Conservation (phyloP, 2,797 vertebrate species). For the Chromobotia macracanthus region DNA sequence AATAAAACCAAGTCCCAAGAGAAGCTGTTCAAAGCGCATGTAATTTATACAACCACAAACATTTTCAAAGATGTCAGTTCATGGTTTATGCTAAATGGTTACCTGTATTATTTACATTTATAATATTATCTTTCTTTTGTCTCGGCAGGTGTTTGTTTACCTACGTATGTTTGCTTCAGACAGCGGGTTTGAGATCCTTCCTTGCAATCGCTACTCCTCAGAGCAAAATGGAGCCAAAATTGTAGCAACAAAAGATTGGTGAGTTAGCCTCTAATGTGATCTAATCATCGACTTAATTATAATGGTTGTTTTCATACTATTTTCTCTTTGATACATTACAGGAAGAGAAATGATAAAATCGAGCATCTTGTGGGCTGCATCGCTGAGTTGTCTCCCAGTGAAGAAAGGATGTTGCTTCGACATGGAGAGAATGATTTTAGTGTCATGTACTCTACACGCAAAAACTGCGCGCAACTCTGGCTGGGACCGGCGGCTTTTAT, state of each 20-base stretch:
- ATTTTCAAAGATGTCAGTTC: background rate
- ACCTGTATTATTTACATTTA: background rate
- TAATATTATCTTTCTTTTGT: background rate
- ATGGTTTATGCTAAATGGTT: background rate
- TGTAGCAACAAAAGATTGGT: conserved; percentile 98
- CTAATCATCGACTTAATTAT: background rate
- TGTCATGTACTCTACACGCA: conserved; percentile 99
- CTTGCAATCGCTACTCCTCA: conserved; percentile 96
- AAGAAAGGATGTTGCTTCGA: conserved; percentile 94
- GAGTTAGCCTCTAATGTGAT: conserved; percentile 59
- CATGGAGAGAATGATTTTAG: conserved; percentile 99
- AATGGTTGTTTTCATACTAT: background rate
- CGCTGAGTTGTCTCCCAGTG: conserved; percentile 93
- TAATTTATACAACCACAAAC: conserved; percentile 58
- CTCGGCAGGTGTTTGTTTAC: conserved; percentile 94
- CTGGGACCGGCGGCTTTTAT: conserved; percentile 98
- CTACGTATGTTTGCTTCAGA: conserved; percentile 97
- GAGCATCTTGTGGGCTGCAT: conserved; percentile 97
- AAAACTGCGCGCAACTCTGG: conserved; percentile 99
- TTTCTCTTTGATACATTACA: conserved; percentile 61
- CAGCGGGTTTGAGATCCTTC: conserved; percentile 97
- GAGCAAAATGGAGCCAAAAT: conserved; percentile 99
- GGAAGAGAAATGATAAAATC: conserved; percentile 99
- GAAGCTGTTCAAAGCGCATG: conserved; percentile 89
- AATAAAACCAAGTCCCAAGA: conserved; percentile 90